phyloP scores from a whole-genome alignment of 2,113 vertebrate species.

The Oceanites oceanicus region DNA sequence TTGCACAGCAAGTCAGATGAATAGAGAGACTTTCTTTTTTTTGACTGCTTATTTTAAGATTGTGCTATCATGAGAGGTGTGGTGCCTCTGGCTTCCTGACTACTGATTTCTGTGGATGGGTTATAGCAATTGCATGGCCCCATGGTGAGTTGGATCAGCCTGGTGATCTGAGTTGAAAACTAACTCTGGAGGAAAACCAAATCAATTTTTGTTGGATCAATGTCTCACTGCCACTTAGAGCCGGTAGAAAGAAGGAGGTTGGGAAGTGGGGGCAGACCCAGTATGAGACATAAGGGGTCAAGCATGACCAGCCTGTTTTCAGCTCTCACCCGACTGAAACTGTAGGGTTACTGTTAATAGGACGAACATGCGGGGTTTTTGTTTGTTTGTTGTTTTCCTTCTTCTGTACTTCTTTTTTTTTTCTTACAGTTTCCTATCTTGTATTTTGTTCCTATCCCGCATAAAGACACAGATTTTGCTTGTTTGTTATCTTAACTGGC shows the following conservation, averaged over 20 bases:
- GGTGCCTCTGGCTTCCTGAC: neutral
- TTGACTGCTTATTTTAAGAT: neutral
- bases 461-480: neutral
- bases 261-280: neutral
- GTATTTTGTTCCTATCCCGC: neutral
- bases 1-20: neutral
- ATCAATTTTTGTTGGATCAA: constrained; percentile 19
- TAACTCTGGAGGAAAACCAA: neutral
- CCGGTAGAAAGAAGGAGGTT: neutral
- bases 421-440: neutral
- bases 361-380: rapidly evolving
- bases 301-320: neutral
- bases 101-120: neutral
- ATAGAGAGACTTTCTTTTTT: neutral
- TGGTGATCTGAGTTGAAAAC: neutral
- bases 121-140: constrained; percentile 6
- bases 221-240: neutral
- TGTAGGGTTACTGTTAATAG: neutral
- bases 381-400: neutral
- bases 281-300: neutral
- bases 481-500: neutral
- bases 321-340: neutral
- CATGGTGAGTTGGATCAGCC: constrained; percentile 18
- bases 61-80: neutral
- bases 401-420: neutral